phyloP scores from a whole-genome alignment of 2,797 vertebrate species.

The Hypotaenidia okinawae region DNA sequence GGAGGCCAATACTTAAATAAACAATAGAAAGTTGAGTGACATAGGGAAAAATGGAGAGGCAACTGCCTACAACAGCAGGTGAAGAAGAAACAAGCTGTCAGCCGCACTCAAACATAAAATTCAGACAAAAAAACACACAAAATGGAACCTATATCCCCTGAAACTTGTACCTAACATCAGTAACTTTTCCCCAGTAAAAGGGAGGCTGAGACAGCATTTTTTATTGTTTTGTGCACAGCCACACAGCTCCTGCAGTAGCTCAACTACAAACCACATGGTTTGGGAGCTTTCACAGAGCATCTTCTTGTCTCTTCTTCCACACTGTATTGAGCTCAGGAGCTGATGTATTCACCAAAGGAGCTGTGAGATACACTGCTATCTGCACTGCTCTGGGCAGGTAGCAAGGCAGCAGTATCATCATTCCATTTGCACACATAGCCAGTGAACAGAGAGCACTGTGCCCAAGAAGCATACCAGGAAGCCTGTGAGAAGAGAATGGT shows the following conservation, averaged over 20 bases:
- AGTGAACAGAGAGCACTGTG: not conserved
- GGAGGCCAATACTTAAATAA: not conserved
- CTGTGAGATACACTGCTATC: not conserved
- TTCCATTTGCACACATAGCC: rapidly evolving
- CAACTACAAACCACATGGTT: not conserved
- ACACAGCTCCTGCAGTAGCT: not conserved
- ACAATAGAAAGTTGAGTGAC: not conserved
- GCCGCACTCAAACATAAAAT: rapidly evolving
- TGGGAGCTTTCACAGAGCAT: not conserved
- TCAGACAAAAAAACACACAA: not conserved
- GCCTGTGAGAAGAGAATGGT: not conserved
- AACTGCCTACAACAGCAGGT: not conserved
- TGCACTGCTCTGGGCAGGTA: not conserved
- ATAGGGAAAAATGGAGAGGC: rapidly evolving
- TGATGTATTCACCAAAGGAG: not conserved
- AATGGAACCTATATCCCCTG: not conserved
- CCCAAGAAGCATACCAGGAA: not conserved
- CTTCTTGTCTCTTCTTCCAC: not conserved
- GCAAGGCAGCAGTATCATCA: not conserved
- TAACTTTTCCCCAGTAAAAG: not conserved
- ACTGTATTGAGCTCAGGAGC: not conserved
- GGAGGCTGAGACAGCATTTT: not conserved
- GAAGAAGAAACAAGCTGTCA: not conserved
- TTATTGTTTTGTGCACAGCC: not conserved
- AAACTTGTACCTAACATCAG: not conserved